phyloP scores from a whole-genome alignment of 2,797 vertebrate genomes.

The Lagorchestes hirsutus region DNA sequence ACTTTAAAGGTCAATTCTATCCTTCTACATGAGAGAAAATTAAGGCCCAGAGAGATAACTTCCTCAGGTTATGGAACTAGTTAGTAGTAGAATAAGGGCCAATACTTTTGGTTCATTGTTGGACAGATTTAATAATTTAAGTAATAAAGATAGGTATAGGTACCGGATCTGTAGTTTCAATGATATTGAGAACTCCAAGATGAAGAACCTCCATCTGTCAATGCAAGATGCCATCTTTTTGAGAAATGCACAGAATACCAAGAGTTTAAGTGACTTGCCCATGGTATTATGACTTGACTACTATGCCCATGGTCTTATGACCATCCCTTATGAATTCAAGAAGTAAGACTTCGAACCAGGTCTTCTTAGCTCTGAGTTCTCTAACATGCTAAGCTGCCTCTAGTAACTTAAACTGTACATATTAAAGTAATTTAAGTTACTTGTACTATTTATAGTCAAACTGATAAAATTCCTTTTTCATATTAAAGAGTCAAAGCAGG shows the following conservation, averaged over 20 bases:
- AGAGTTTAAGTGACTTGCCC: neutral
- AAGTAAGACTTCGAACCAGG: neutral
- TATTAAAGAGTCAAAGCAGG: constrained; percentile 53
- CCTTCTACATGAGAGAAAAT: neutral
- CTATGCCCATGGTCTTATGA: neutral
- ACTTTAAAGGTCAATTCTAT: neutral
- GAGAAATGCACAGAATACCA: neutral
- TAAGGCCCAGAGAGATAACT: neutral
- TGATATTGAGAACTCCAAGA: neutral
- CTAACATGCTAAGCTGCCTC: neutral
- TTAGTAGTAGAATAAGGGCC: neutral
- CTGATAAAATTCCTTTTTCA: constrained; percentile 34
- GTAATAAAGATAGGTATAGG: neutral
- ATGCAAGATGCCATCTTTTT: neutral
- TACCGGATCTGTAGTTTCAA: neutral
- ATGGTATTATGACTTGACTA: neutral
- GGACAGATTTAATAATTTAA: neutral
- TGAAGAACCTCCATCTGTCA: neutral
- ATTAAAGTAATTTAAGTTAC: constrained; percentile 48
- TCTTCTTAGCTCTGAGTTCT: neutral
- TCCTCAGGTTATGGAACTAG: neutral
- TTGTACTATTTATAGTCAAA: constrained; percentile 1
- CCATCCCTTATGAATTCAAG: neutral
- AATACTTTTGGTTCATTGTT: neutral
- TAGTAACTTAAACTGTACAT: constrained; percentile 25